Base-by-base conservation (phyloP, 2,888 invertebrate genomes). In the Apotomis capreana region DNA sequence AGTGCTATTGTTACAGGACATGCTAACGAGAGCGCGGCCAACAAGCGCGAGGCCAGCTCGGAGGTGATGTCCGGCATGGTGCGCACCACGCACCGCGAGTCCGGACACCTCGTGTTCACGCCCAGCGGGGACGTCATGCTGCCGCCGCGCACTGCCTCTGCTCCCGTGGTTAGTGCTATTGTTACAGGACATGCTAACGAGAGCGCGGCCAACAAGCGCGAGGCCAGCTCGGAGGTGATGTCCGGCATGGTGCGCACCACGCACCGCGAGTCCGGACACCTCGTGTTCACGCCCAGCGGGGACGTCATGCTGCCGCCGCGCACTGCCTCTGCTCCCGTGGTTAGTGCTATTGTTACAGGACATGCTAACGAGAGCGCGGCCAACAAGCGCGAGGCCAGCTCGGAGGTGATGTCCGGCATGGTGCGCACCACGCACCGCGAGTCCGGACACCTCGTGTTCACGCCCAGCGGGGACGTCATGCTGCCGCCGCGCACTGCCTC, bases 21-120 rank as follows among this genome's bases (percentile, higher is more conserved):
- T 92, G 89, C 88, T 0, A 87, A 81, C 81, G 91, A 91, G 0
- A 61, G 81, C 0, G 13, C 79, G 0, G 61, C 78, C 0, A 73
- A 77, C 46, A 91, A 91, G 69, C 90, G 91, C 75, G 92, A 92
- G 78, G 85, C 75, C 84, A 90, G 84, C 78, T 88, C 90, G 0
- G 91, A 90, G 51, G 89, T 93, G 57, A 92, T 92, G 89, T 92
- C 93, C 0, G 94, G 94, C 26, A 93, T 91, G 91, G 93, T 93
- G 8, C 89, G 93, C 15, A 92, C 90, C 49, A 92, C 92, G 0
- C 94, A 94, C 80, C 88, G 93, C 64, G 94, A 94, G 78, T 91
- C 91, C 5, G 91, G 91, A 0, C 91, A 92, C 78, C 81, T 92
- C 0, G 90, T 91, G 73, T 92, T 92, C 84, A 93, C 93, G 0